A percentile compares a stretch with the other conserved stretches of the same genome.
Conservation (phyloP, 2,888 invertebrate genomes). For the Tetragnatha montana region DNA sequence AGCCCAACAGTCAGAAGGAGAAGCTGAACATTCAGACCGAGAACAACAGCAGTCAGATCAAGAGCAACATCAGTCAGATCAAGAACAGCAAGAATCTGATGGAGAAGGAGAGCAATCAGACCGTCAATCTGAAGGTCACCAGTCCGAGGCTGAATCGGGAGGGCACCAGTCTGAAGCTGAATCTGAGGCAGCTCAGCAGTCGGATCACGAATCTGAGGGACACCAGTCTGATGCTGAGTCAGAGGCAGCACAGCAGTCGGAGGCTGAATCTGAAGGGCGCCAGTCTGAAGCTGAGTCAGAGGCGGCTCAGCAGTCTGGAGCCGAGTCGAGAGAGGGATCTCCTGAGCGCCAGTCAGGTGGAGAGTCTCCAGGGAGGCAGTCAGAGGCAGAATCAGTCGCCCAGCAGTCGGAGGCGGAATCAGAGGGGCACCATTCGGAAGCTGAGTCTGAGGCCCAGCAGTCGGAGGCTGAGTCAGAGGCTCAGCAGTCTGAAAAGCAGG, state of each 20-base stretch:
- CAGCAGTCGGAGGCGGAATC: slow-evolving; percentile 29
- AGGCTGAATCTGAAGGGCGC: slow-evolving; percentile 15
- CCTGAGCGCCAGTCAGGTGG: slow-evolving; percentile 9
- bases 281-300: slow-evolving; percentile 10
- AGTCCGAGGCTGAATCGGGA: slow-evolving; percentile 24
- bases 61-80: slow-evolving; percentile 49
- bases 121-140: background rate
- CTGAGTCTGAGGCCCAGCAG: slow-evolving; percentile 28
- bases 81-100: slow-evolving; percentile 18
- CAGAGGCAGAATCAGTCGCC: slow-evolving; percentile 21
- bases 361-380: slow-evolving; percentile 9
- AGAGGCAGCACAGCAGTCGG: slow-evolving; percentile 19
- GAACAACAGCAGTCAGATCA: slow-evolving; percentile 32
- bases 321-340: slow-evolving; percentile 21
- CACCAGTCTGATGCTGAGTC: slow-evolving; percentile 60
- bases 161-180: slow-evolving; percentile 44
- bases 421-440: slow-evolving; percentile 13
- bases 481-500: slow-evolving; percentile 22
- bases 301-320: slow-evolving; percentile 24
- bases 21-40: slow-evolving; percentile 17
- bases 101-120: background rate
- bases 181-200: slow-evolving; percentile 42
- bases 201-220: slow-evolving; percentile 34
- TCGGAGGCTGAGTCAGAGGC: slow-evolving; percentile 15
- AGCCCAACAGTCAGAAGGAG: slow-evolving; percentile 40